phyloP scores from a whole-genome alignment of 2,888 invertebrate genomes.

The Tubulanus polymorphus region DNA sequence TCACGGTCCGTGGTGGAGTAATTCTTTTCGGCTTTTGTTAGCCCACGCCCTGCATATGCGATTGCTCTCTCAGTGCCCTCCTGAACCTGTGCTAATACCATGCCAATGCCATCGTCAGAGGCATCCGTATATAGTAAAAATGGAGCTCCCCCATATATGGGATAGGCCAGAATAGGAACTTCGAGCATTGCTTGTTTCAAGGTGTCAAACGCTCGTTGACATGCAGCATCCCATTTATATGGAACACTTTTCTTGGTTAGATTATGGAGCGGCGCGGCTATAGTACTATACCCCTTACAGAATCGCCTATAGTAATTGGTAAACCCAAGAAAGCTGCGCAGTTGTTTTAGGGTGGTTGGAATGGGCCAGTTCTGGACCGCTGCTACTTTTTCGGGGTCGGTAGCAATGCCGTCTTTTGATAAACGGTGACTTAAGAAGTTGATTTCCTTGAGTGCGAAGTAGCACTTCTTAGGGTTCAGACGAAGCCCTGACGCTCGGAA shows the following conservation, averaged over 20 bases:
- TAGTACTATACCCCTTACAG: slow-evolving; percentile 4
- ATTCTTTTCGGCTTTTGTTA: background rate
- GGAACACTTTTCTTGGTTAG: slow-evolving; percentile 1
- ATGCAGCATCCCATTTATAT: background rate
- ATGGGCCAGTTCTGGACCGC: background rate
- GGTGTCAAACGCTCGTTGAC: background rate
- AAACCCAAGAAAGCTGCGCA: slow-evolving; percentile 7
- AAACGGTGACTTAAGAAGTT: slow-evolving; percentile 6
- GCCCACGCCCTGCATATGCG: background rate
- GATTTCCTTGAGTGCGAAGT: slow-evolving; percentile 3
- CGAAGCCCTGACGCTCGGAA: slow-evolving; percentile 7
- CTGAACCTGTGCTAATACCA: background rate
- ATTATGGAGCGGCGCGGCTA: slow-evolving; percentile 4
- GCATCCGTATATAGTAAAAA: background rate
- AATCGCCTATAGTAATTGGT: slow-evolving; percentile 10
- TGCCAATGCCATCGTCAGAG: background rate
- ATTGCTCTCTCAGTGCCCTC: background rate
- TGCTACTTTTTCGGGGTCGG: slow-evolving; percentile 8
- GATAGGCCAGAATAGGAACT: slow-evolving; percentile 2
- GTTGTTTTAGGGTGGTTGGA: background rate
- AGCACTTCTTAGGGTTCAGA: slow-evolving; percentile 9
- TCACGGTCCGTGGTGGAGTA: background rate
- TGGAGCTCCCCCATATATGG: background rate
- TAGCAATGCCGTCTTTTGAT: slow-evolving; percentile 4
- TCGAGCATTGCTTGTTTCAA: background rate